These are phyloP conservation scores for Drosophila picticornis DNA, from an alignment of 2,888 invertebrate species.

Conservation along the genomic window DNA sequence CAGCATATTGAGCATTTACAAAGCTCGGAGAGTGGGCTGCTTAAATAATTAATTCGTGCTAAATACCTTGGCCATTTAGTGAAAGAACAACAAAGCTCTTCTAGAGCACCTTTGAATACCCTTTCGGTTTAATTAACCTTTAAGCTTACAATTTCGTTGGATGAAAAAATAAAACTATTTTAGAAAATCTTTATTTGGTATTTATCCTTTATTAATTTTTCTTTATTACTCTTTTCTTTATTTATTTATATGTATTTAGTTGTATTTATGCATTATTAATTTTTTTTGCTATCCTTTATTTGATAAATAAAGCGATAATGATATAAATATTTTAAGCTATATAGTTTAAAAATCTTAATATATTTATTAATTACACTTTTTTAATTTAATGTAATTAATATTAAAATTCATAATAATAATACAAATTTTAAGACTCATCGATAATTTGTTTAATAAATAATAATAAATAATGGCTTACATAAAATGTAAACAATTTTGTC, in stretches of 20 bases:
- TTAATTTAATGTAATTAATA: not conserved
- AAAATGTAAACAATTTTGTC: not conserved
- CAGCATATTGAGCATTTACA: constrained; percentile 81
- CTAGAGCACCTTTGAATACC: constrained; percentile 1
- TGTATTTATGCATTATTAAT: not conserved
- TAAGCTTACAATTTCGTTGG: not conserved
- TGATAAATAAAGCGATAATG: not conserved
- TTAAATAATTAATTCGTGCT: constrained; percentile 81
- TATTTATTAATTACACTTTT: too few relatives aligned
- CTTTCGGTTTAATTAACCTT: constrained; percentile 1
- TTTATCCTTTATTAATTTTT: not conserved
- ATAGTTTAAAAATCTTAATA: not conserved
- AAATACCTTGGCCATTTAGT: constrained; percentile 82
- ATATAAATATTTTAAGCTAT: not conserved
- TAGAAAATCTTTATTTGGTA: not conserved
- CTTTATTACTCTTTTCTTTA: not conserved
- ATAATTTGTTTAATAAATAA: not conserved
- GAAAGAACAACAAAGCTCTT: constrained; percentile 32
- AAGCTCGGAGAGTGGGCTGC: constrained; percentile 41
- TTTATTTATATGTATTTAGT: not conserved
- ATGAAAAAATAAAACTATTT: not conserved
- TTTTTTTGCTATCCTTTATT: not conserved
- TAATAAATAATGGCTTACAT: too few relatives aligned
- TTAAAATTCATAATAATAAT: not conserved
- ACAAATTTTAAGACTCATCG: not conserved